Evolutionary conservation across 2,797 vertebrate species (phyloP), one percentile per base, ranked within the genome.

Genomic region (Pseudocheirus occidentalis): DNA sequence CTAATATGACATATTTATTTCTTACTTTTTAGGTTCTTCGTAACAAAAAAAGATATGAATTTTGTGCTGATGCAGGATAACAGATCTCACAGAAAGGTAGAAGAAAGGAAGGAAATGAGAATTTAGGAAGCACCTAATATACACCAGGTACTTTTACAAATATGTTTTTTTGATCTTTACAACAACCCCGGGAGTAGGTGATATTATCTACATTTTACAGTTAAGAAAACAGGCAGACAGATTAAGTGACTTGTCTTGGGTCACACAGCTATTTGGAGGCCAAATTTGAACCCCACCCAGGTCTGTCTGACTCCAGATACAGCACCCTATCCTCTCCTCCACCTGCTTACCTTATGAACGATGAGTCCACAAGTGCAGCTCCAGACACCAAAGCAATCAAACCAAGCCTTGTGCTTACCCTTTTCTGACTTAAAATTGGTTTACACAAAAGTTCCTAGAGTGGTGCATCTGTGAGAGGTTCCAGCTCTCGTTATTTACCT

Each of bases 21-120:
- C 50, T 11, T 55, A n/a, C 50, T 28, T 4, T 92, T 34, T 92
- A 16, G 24, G 59, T 58, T 90, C 91, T 96, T 93, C 92, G 91
- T 94, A 40, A 18, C 5, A 31, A 90, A 89, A 90, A 29, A 91
- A 54, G 73, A 92, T n/a, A 93, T 58, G 87, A 5, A 90, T 97
- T 90, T 96, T 96, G 55, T 11, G 55, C 90, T 5, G 40, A 95
- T 46, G 9, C 40, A 81, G 40, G 21, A 46, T 46, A 87, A 46
- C 73, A 46, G 73, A 9, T 87, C 40, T 87, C 40, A 46, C 40
- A 46, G 21, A 87, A 21, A 87, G 87, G 89, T 34, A 34, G 21
- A 87, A 46, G 73, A 87, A 87, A 87, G 21, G 21, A 81, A 81
- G 21, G 40, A 46, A 87, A 87, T 87, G 21, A 87, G 21, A 24